Percentiles rank a stretch among this genome's conserved stretches.
Evolutionary conservation across 2,113 vertebrate genomes (phyloP).

Genomic region (Hucho hucho): DNA sequence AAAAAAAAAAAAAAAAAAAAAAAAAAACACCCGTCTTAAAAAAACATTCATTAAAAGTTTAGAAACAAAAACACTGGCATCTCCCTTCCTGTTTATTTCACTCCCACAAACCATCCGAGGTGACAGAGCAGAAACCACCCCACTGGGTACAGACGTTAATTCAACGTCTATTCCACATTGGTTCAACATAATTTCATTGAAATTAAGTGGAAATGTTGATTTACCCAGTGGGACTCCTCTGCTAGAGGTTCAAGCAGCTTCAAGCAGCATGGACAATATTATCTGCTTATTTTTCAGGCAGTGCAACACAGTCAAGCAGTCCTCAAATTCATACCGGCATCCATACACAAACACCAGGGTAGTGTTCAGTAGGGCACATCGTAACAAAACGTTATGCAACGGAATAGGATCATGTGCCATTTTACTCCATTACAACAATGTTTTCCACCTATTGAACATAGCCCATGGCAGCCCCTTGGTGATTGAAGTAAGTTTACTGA

Average conservation of each 20-base stretch:
- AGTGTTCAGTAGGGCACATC: background rate
- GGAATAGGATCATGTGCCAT: no score
- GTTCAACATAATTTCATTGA: no score
- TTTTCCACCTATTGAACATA: no score
- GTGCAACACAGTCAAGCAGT: background rate
- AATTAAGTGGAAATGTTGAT: no score
- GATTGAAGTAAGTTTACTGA: background rate
- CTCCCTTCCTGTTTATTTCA: conserved; percentile 24
- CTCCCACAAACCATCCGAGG: conserved; percentile 17
- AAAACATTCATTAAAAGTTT: conserved; percentile 70
- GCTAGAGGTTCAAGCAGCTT: background rate
- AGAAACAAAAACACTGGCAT: conserved; percentile 56
- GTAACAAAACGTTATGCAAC: background rate
- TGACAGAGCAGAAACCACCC: background rate
- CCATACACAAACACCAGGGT: background rate
- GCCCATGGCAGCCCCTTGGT: no score
- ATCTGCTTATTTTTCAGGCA: background rate
- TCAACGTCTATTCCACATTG: no score
- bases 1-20: background rate
- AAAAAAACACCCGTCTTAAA: conserved; percentile 5
- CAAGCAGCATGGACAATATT: background rate
- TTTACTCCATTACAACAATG: no score
- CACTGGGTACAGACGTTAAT: no score
- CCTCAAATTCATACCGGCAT: background rate
- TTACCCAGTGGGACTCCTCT: background rate